phyloP scores from a whole-genome alignment of 1,140 invertebrate genomes.

The Brachionus manjavacas region DNA sequence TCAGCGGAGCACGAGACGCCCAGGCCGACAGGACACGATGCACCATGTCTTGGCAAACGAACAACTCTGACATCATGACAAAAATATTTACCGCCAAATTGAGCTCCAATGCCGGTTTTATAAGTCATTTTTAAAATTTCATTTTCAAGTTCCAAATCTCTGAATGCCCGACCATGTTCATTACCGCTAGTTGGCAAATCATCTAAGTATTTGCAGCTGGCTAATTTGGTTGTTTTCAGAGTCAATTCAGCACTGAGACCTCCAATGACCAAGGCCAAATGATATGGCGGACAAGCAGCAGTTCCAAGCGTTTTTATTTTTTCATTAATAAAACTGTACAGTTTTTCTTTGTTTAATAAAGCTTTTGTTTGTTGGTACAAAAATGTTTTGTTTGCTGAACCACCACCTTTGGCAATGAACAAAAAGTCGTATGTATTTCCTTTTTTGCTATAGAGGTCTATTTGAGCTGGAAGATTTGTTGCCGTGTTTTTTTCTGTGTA shows the following conservation, averaged over 20 bases:
- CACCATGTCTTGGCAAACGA: slow-evolving; percentile 56
- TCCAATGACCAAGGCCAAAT: slow-evolving; percentile 56
- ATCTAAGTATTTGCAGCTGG: slow-evolving; percentile 56
- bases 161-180: slow-evolving; percentile 56
- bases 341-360: slow-evolving; percentile 56
- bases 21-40: slow-evolving; percentile 57
- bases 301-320: slow-evolving; percentile 58
- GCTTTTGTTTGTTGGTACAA: slow-evolving; percentile 58
- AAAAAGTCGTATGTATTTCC: slow-evolving; percentile 56
- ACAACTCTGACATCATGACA: slow-evolving; percentile 58
- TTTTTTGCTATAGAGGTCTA: slow-evolving; percentile 55
- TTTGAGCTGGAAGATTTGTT: slow-evolving; percentile 58
- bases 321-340: slow-evolving; percentile 56
- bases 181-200: slow-evolving; percentile 54
- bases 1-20: slow-evolving; percentile 59
- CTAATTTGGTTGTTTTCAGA: slow-evolving; percentile 57
- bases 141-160: slow-evolving; percentile 53
- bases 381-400: slow-evolving; percentile 58
- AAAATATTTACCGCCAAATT: slow-evolving; percentile 59
- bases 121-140: slow-evolving; percentile 54
- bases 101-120: slow-evolving; percentile 55
- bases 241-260: slow-evolving; percentile 57
- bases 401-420: slow-evolving; percentile 58
- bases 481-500: slow-evolving; percentile 57
- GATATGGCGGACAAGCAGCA: slow-evolving; percentile 58